phyloP scores from a whole-genome alignment of 2,797 vertebrate genomes.

The Lophotriccus pileatus region DNA sequence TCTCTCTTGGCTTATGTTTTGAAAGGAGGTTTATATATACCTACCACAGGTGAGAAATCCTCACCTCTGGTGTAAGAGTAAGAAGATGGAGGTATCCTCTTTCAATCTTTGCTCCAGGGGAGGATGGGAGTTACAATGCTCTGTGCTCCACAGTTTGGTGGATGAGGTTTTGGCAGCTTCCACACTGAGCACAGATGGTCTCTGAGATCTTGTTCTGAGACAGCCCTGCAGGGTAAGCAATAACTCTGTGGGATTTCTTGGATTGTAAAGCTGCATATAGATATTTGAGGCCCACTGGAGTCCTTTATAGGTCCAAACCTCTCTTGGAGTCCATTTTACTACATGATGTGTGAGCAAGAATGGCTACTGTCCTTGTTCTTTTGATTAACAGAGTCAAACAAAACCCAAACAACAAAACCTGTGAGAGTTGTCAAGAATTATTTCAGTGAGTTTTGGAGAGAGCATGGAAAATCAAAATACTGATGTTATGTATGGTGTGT shows the following conservation, averaged over 20 bases:
- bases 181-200: not conserved
- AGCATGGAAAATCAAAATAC: not conserved
- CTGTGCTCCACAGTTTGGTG: not conserved
- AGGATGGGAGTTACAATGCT: not conserved
- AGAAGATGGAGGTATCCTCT: not conserved
- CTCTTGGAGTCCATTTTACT: not conserved
- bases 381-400: not conserved
- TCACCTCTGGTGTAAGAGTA: not conserved
- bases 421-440: not conserved
- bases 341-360: not conserved
- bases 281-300: not conserved
- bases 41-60: not conserved
- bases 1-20: not conserved
- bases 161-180: constrained; percentile 17
- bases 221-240: constrained; percentile 18
- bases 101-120: not conserved
- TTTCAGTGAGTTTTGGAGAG: not conserved
- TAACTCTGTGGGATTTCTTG: not conserved
- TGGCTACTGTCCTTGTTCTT: not conserved
- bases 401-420: not conserved
- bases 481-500: not conserved
- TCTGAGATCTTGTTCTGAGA: constrained; percentile 18
- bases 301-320: not conserved
- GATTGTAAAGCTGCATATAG: not conserved
- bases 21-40: not conserved